These are phyloP conservation scores for Papilio xuthus DNA, from an alignment of 1,140 invertebrate species.

Conservation along the genomic window DNA sequence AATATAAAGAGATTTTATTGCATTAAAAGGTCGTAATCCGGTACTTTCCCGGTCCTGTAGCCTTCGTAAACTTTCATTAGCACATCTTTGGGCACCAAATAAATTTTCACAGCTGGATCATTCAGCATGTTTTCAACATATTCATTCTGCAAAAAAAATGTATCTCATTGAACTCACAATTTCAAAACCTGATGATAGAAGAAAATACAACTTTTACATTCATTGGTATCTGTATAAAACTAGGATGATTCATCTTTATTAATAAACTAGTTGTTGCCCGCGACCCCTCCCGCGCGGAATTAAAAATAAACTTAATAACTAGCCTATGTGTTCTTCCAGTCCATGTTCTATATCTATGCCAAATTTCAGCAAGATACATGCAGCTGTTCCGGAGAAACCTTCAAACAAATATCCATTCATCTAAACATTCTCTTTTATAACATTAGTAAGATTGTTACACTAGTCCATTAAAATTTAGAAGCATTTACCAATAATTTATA, in stretches of 20 bases:
- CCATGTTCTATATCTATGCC: too few species aligned
- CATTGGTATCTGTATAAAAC: too few species aligned
- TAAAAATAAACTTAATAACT: too few species aligned
- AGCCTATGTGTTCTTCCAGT: too few species aligned
- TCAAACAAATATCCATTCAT: too few species aligned
- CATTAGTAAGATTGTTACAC: neutral
- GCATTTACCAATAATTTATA: constrained; percentile 61
- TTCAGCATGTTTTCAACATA: constrained; percentile 63
- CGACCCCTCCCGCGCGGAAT: too few species aligned
- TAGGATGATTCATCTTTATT: too few species aligned
- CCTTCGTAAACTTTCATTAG: constrained; percentile 49
- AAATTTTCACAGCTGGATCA: constrained; percentile 61
- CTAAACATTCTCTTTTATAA: too few species aligned
- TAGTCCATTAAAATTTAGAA: constrained; percentile 1
- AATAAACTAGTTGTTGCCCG: too few species aligned
- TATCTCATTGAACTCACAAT: neutral
- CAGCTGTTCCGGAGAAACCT: too few species aligned
- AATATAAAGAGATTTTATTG: neutral
- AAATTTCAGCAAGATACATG: too few species aligned
- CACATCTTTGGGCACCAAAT: constrained; percentile 56
- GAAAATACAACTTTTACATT: neutral
- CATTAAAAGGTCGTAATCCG: constrained; percentile 50
- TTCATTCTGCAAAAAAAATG: constrained; percentile 53
- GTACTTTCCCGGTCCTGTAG: constrained; percentile 46
- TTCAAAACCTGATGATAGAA: neutral